These are phyloP conservation scores for Sebastolobus alascanus DNA, from an alignment of 2,797 vertebrate species.

Conservation along the genomic window DNA sequence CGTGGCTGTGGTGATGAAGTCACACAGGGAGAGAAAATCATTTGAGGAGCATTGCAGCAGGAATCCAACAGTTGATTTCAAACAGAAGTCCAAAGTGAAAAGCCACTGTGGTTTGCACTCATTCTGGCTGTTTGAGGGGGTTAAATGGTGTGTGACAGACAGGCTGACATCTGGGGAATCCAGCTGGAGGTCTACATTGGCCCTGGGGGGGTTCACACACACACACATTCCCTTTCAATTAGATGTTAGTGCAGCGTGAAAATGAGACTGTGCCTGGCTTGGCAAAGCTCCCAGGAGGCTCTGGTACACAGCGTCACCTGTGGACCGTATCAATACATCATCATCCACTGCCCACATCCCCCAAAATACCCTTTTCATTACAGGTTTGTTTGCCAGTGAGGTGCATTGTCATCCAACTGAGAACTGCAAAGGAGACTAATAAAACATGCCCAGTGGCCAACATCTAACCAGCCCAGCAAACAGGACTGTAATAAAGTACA, in stretches of 20 bases:
- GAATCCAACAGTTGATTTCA: constrained; percentile 50
- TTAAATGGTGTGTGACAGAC: constrained; percentile 44
- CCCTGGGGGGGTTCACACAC: background rate
- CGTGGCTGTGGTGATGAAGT: constrained; percentile 49
- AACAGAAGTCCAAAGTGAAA: constrained; percentile 33
- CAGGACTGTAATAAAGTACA: constrained; percentile 65
- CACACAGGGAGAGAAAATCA: constrained; percentile 38
- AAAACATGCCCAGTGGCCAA: constrained; percentile 54
- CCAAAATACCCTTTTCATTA: background rate
- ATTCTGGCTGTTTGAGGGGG: constrained; percentile 9
- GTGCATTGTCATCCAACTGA: constrained; percentile 15
- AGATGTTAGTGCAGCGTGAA: constrained; percentile 33
- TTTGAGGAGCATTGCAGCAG: constrained; percentile 30
- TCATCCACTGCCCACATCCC: background rate
- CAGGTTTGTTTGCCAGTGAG: constrained; percentile 12
- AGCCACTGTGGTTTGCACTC: constrained; percentile 16
- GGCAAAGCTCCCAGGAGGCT: constrained; percentile 11
- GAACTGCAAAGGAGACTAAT: constrained; percentile 46
- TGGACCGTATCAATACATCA: constrained; percentile 15
- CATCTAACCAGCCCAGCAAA: constrained; percentile 55
- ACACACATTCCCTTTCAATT: constrained; percentile 50
- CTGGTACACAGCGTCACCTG: constrained; percentile 17
- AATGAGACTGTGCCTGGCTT: constrained; percentile 40
- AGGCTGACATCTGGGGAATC: constrained; percentile 28
- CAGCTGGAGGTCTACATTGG: constrained; percentile 26